These are phyloP conservation scores for Arctopsyche grandis DNA, from an alignment of 1,140 invertebrate genomes.

Conservation along the genomic window DNA sequence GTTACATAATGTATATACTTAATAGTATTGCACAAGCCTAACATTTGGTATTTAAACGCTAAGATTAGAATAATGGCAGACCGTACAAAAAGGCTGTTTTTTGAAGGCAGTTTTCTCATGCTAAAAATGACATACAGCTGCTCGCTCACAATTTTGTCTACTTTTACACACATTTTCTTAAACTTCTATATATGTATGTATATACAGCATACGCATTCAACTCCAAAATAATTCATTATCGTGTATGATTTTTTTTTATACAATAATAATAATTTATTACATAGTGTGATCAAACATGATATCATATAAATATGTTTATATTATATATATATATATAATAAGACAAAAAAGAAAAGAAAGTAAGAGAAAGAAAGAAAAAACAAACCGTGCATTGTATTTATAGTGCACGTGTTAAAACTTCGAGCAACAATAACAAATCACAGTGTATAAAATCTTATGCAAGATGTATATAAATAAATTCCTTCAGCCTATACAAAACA, in stretches of 20 bases:
- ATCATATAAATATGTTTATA: too few species aligned
- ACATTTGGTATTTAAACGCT: slow-evolving; percentile 51
- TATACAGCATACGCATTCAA: slow-evolving; percentile 36
- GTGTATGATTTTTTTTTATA: slow-evolving; percentile 33
- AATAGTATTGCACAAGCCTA: slow-evolving; percentile 54
- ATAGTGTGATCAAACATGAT: slow-evolving; percentile 9
- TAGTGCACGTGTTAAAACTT: slow-evolving; percentile 35
- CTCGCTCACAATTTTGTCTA: slow-evolving; percentile 36
- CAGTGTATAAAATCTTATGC: slow-evolving; percentile 45
- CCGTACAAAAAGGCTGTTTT: slow-evolving; percentile 52
- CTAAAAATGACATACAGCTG: slow-evolving; percentile 46
- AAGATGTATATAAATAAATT: slow-evolving; percentile 43
- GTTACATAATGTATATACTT: neutral
- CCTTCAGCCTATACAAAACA: slow-evolving; percentile 11
- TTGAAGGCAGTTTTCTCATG: slow-evolving; percentile 49
- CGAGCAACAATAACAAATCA: slow-evolving; percentile 48
- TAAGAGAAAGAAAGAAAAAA: slow-evolving; percentile 14
- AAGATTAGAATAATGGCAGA: slow-evolving; percentile 54
- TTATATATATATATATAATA: too few species aligned
- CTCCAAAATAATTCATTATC: slow-evolving; percentile 28
- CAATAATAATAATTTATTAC: slow-evolving; percentile 35
- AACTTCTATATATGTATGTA: slow-evolving; percentile 19
- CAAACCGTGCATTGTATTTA: slow-evolving; percentile 33
- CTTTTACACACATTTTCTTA: neutral
- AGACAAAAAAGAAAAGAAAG: too few species aligned